Conservation (phyloP, 2,888 invertebrate genomes). For the Hartigia nigra region DNA sequence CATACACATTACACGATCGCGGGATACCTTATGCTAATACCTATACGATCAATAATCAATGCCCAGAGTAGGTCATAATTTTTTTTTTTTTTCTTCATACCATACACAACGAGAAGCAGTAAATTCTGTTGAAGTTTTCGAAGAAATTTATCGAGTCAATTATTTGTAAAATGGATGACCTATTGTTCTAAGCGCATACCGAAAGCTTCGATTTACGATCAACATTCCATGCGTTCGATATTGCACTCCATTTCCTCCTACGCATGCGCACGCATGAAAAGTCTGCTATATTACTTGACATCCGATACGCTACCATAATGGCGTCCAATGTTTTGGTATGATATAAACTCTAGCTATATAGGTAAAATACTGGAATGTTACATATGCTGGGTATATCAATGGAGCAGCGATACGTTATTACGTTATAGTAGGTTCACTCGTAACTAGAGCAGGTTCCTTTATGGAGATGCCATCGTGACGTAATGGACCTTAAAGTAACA, state of each 20-base stretch:
- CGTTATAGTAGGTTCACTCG: background rate
- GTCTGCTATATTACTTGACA: background rate
- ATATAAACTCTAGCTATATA: background rate
- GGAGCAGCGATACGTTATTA: background rate
- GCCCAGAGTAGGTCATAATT: background rate
- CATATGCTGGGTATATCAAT: background rate
- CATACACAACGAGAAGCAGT: background rate
- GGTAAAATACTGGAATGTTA: background rate
- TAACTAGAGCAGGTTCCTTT: background rate
- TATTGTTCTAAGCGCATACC: background rate
- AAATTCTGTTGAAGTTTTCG: background rate
- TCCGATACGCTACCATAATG: background rate
- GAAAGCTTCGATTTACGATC: background rate
- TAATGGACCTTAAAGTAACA: background rate
- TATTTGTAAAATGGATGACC: background rate
- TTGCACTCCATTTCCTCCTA: background rate
- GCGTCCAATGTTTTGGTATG: background rate
- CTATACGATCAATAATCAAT: background rate
- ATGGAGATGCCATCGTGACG: background rate
- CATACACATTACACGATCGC: no score
- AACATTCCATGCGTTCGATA: background rate
- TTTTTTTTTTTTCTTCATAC: background rate
- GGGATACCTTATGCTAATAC: background rate
- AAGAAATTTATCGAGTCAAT: background rate
- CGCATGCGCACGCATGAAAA: background rate